These are phyloP conservation scores for Drosophila bunnanda DNA, from an alignment of 2,888 invertebrate genomes.

Conservation along the genomic window DNA sequence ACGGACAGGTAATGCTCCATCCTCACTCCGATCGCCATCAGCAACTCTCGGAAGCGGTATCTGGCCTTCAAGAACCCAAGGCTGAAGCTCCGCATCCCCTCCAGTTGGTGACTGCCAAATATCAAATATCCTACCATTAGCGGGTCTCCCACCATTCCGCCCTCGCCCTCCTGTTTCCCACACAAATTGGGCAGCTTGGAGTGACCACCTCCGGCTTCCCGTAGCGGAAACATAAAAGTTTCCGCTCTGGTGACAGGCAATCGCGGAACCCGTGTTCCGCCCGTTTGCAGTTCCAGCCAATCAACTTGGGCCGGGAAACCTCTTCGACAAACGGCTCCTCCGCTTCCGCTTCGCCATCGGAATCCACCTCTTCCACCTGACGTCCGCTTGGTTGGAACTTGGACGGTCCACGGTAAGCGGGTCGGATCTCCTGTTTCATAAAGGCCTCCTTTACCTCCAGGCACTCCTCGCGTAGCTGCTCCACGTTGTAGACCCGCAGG, in stretches of 20 bases:
- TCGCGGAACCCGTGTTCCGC: background rate
- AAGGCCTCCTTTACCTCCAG: too few relatives aligned
- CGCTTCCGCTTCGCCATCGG: too few relatives aligned
- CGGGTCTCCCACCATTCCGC: too few relatives aligned
- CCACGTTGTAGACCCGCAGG: background rate
- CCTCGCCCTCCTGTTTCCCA: background rate
- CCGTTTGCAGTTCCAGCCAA: background rate
- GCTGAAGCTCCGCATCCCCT: too few relatives aligned
- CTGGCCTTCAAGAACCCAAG: too few relatives aligned
- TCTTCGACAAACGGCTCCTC: background rate
- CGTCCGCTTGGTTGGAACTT: background rate
- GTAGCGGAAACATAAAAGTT: background rate
- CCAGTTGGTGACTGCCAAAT: too few relatives aligned
- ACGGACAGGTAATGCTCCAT: too few relatives aligned
- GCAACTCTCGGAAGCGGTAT: background rate
- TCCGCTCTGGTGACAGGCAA: background rate
- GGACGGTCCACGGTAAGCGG: too few relatives aligned
- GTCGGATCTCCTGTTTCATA: too few relatives aligned
- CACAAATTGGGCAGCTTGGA: too few relatives aligned
- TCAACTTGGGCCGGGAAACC: background rate
- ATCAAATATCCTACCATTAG: too few relatives aligned
- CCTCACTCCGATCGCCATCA: background rate
- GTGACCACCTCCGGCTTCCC: background rate
- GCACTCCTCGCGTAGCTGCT: background rate
- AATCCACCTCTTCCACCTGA: background rate